These are phyloP conservation scores for Astreopora myriophthalma DNA, from an alignment of 64 coral and sea anemone genomes.

Conservation along the genomic window DNA sequence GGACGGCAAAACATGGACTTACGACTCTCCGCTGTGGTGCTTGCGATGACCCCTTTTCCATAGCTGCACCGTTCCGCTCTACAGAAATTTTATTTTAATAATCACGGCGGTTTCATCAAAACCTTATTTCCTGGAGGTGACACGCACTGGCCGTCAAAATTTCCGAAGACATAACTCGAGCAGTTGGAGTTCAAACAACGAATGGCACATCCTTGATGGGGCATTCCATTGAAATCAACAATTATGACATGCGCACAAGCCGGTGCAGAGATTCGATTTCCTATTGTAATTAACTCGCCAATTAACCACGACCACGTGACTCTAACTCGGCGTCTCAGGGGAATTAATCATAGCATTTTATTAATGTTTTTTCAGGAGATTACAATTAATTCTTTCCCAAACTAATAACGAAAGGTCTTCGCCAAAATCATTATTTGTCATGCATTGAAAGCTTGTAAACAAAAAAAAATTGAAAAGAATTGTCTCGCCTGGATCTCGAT, in stretches of 20 bases:
- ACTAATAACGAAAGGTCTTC: conserved; percentile 72
- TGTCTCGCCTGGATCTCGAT: conserved; percentile 44
- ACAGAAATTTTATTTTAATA: conserved; percentile 74
- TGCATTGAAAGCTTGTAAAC: conserved; percentile 20
- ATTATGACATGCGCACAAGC: conserved; percentile 87
- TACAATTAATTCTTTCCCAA: conserved; percentile 75
- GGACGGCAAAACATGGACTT: conserved; percentile 73
- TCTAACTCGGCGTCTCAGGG: conserved; percentile 54
- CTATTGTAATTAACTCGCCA: conserved; percentile 79
- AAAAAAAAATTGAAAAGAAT: conserved; percentile 34
- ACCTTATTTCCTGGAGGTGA: conserved; percentile 46
- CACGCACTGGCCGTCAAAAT: conserved; percentile 60
- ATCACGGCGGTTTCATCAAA: conserved; percentile 68
- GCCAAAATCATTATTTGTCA: conserved; percentile 19
- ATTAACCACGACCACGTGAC: conserved; percentile 78
- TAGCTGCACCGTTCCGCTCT: conserved; percentile 22
- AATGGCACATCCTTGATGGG: conserved; percentile 89
- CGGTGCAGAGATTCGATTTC: conserved; percentile 32
- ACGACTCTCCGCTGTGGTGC: conserved; percentile 73
- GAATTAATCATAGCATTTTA: conserved; percentile 84
- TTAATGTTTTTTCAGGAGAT: conserved; percentile 87
- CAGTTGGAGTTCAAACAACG: conserved; percentile 77
- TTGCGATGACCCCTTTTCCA: conserved; percentile 81
- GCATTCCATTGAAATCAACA: conserved; percentile 98
- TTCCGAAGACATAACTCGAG: conserved; percentile 76